A percentile compares a stretch with the other conserved stretches of the same genome.
Conservation (phyloP, 2,797 vertebrate species). For the Scleropages formosus region DNA sequence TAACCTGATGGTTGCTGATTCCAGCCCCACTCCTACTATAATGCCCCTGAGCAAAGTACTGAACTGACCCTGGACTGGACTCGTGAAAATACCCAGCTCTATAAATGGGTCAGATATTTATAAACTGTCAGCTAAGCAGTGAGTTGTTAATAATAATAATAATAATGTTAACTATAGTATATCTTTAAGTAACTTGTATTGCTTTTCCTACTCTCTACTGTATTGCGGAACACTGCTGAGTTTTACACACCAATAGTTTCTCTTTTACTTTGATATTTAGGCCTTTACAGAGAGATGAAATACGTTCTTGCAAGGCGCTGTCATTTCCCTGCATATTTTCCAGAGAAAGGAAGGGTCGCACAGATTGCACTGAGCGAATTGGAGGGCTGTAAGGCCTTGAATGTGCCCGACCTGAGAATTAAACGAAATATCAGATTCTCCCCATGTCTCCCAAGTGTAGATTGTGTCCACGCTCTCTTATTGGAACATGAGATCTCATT, state of each 20-base stretch:
- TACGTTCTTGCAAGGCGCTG: not conserved
- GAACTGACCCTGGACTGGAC: no score
- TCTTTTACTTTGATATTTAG: not conserved
- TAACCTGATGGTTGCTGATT: no score
- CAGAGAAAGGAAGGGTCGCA: not conserved
- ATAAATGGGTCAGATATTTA: no score
- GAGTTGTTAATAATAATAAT: no score
- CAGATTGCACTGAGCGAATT: no score
- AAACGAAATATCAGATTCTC: constrained; percentile 3
- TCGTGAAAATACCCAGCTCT: no score
- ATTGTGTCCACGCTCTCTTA: not conserved
- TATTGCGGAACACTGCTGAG: not conserved
- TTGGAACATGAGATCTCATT: constrained; percentile 3
- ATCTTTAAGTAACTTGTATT: no score
- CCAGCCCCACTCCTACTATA: no score
- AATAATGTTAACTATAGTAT: no score
- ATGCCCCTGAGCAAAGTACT: no score
- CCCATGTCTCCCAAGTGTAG: not conserved
- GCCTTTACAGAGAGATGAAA: not conserved
- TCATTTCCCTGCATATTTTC: not conserved
- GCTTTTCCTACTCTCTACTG: not conserved
- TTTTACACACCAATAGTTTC: not conserved
- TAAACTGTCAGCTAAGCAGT: no score
- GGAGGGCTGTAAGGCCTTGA: not conserved
- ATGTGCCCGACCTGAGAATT: not conserved